phyloP scores from a whole-genome alignment of 2,113 vertebrate genomes.

The Grallaria varia region DNA sequence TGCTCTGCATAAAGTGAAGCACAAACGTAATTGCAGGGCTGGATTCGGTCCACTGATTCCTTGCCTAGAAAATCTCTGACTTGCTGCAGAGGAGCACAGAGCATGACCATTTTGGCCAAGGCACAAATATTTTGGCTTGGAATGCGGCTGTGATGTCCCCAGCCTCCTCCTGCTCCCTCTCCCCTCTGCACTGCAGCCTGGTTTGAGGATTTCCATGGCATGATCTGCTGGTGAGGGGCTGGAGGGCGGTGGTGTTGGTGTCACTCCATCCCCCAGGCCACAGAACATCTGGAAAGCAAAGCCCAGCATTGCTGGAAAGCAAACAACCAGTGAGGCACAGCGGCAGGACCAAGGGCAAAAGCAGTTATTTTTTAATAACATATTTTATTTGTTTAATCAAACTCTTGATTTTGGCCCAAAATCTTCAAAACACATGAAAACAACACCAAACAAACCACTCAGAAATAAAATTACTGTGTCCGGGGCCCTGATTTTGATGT shows the following conservation, averaged over 20 bases:
- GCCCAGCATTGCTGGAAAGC: fast-evolving
- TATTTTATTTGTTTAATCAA: neutral
- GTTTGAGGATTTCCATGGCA: fast-evolving
- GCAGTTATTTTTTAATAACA: neutral
- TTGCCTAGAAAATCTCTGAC: neutral
- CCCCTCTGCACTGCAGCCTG: neutral
- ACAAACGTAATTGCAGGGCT: neutral
- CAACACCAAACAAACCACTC: fast-evolving
- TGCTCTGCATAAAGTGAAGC: neutral
- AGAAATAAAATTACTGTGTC: neutral
- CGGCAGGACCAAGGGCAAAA: neutral
- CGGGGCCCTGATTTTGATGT: neutral
- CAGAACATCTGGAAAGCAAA: neutral
- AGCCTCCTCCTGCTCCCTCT: neutral
- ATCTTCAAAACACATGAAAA: neutral
- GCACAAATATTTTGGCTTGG: neutral
- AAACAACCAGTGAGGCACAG: neutral
- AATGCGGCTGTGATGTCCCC: neutral
- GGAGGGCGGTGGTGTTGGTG: fast-evolving
- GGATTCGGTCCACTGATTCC: neutral
- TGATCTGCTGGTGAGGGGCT: fast-evolving
- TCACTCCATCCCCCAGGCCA: neutral
- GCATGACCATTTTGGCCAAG: neutral
- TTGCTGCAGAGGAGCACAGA: neutral
- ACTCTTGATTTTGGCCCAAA: neutral